Percentiles rank a stretch among this genome's conserved stretches.
Conservation (phyloP, 92 coral and sea anemone genomes). For the Galaxea fascicularis region DNA sequence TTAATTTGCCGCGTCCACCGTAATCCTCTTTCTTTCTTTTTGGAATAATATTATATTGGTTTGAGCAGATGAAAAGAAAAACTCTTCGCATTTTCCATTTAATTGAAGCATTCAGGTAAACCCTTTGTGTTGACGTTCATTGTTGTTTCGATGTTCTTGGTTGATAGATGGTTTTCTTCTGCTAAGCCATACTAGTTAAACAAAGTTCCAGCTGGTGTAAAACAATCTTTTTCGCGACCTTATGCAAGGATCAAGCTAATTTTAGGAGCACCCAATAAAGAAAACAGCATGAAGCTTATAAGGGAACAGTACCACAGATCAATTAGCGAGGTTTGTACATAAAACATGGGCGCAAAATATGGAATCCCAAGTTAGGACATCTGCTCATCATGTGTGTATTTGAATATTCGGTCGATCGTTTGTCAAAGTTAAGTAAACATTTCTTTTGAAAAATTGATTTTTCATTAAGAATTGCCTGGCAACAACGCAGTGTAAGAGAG, state of each 20-base stretch:
- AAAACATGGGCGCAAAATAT: neutral
- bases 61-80: slow-evolving; percentile 17
- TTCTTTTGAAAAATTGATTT: slow-evolving; percentile 24
- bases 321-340: neutral
- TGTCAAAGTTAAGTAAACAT: slow-evolving; percentile 39
- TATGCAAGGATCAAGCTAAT: neutral
- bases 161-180: neutral
- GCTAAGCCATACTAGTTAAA: slow-evolving; percentile 14
- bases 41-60: slow-evolving; percentile 6
- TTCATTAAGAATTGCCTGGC: slow-evolving; percentile 28
- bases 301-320: too few relatives aligned
- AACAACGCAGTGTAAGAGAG: slow-evolving; percentile 3
- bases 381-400: slow-evolving; percentile 3
- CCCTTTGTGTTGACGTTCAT: neutral
- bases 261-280: neutral
- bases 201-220: neutral
- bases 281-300: neutral
- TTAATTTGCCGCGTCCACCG: neutral
- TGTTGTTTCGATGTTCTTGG: neutral
- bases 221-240: neutral
- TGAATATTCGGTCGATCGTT: slow-evolving; percentile 24
- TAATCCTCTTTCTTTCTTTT: slow-evolving; percentile 6
- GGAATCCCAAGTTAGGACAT: neutral
- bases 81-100: slow-evolving; percentile 22
- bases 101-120: slow-evolving; percentile 12